Evolutionary conservation across 2,113 vertebrate genomes (phyloP).

Genomic region (Eleginops maclovinus): DNA sequence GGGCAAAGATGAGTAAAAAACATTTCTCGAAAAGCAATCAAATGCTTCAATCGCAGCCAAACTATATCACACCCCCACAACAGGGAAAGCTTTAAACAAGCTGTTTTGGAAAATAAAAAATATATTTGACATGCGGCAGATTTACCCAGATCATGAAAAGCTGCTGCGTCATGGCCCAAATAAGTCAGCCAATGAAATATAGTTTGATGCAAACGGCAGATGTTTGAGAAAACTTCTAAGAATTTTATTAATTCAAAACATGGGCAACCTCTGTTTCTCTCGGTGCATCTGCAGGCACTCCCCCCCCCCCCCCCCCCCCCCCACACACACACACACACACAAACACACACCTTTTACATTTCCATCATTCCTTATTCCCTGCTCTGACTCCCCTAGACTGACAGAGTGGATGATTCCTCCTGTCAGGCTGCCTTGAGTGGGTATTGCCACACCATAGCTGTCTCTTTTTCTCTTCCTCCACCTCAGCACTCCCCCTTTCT

Average conservation of each 20-base stretch:
- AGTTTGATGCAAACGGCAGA: constrained; percentile 13
- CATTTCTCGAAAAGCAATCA: neutral
- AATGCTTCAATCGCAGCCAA: neutral
- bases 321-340: constrained; percentile 11
- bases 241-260: constrained; percentile 42
- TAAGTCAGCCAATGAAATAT: constrained; percentile 29
- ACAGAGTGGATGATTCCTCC: constrained; percentile 71
- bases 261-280: neutral
- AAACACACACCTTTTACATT: constrained; percentile 52
- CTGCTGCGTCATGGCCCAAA: constrained; percentile 36
- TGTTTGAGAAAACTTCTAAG: constrained; percentile 12
- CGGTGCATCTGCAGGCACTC: neutral
- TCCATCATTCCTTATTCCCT: constrained; percentile 31
- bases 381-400: constrained; percentile 62
- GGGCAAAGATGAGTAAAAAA: neutral
- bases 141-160: constrained; percentile 5
- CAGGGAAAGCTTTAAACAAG: neutral
- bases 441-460: constrained; percentile 59
- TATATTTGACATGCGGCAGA: neutral
- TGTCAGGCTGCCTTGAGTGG: constrained; percentile 78
- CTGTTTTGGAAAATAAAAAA: neutral
- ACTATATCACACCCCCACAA: neutral
- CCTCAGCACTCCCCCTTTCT: constrained; percentile 30
- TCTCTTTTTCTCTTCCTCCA: constrained; percentile 36
- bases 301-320: no score